These are phyloP conservation scores for Eulemur mongoz DNA, from an alignment of 2,797 vertebrate species.

Conservation along the genomic window DNA sequence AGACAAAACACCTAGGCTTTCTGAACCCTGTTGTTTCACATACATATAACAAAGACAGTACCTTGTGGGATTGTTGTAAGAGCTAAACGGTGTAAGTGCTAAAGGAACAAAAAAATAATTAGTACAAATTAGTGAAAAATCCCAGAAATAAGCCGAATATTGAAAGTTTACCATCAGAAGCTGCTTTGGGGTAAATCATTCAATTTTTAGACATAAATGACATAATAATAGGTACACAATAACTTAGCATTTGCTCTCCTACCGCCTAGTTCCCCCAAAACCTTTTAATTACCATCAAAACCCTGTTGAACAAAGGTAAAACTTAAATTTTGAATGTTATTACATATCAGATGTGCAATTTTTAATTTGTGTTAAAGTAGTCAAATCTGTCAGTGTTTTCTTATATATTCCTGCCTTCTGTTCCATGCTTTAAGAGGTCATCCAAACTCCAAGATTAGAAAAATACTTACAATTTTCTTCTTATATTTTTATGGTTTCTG, in stretches of 20 bases:
- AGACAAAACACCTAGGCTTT: background rate
- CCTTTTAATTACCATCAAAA: background rate
- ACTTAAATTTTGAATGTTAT: background rate
- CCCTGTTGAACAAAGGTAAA: conserved; percentile 27
- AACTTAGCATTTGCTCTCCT: conserved; percentile 17
- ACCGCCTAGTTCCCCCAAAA: background rate
- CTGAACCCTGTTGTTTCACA: background rate
- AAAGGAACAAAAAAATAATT: background rate
- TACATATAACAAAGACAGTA: background rate
- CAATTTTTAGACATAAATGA: background rate
- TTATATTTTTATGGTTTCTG: conserved; percentile 42
- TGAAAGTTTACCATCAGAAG: background rate
- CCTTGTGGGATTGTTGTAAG: background rate
- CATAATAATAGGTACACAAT: background rate
- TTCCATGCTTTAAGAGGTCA: background rate
- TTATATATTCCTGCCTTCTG: background rate
- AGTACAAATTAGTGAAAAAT: background rate
- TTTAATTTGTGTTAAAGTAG: conserved; percentile 25
- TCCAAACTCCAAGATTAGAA: conserved; percentile 29
- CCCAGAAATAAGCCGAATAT: conserved; percentile 26
- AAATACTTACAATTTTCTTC: conserved; percentile 40
- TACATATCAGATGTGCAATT: background rate
- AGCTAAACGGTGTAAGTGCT: background rate
- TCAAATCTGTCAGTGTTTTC: background rate
- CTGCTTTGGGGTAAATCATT: background rate